Evolutionary conservation across 1,140 invertebrate genomes (phyloP).

Genomic region (Adoxophyes honmai): DNA sequence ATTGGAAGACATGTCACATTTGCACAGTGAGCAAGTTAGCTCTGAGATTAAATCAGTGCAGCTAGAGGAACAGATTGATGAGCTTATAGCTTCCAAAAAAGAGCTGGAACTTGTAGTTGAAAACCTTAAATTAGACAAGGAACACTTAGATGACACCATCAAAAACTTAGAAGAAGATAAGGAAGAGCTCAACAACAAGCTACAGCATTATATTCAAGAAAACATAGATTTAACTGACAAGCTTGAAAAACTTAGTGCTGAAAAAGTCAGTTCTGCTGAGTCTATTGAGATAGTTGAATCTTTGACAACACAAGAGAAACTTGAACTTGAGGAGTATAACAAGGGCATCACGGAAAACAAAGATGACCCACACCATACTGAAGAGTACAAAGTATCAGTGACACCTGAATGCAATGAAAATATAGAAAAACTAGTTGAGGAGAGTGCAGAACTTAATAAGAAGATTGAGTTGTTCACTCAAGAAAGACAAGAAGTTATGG

Average conservation of each 20-base stretch:
- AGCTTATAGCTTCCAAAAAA: conserved; percentile 69
- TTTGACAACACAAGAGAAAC: conserved; percentile 80
- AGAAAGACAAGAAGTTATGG: conserved; percentile 82
- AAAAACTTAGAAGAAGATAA: conserved; percentile 79
- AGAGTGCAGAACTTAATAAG: conserved; percentile 79
- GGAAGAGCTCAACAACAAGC: conserved; percentile 76
- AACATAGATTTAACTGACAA: conserved; percentile 83
- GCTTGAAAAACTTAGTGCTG: conserved; percentile 81
- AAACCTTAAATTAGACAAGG: conserved; percentile 75
- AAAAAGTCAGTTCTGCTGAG: conserved; percentile 82
- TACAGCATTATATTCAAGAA: conserved; percentile 81
- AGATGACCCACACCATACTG: conserved; percentile 35
- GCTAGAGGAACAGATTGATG: conserved; percentile 82
- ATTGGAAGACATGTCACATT: conserved; percentile 76
- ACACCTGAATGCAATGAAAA: conserved; percentile 73
- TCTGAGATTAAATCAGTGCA: conserved; percentile 85
- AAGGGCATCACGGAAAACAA: conserved; percentile 46
- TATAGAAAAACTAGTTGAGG: conserved; percentile 75
- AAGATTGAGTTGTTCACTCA: conserved; percentile 82
- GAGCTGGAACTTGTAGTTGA: conserved; percentile 77
- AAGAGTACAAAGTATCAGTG: conserved; percentile 38
- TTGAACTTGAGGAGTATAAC: conserved; percentile 78
- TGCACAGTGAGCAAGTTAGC: conserved; percentile 80
- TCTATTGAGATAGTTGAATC: conserved; percentile 84
- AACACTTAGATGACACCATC: conserved; percentile 73